Conservation (phyloP, 2,888 invertebrate genomes). For the Acanthosepion lycidas region DNA sequence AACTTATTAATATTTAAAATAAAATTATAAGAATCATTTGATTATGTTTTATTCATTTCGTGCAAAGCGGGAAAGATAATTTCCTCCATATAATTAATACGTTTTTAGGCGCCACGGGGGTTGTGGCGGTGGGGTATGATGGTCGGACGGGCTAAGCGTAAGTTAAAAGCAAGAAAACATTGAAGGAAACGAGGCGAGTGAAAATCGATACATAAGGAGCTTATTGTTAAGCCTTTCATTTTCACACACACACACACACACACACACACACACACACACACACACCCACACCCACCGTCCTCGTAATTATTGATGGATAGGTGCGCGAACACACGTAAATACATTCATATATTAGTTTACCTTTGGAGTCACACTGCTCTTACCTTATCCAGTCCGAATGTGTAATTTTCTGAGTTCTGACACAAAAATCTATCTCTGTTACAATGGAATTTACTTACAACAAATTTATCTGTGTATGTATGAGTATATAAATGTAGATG, state of each 20-base stretch:
- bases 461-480: no score
- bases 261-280: neutral
- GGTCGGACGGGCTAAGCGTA: neutral
- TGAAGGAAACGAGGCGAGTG: neutral
- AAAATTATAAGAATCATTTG: neutral
- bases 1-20: slow-evolving; percentile 33
- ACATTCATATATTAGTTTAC: no score
- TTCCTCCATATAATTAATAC: neutral
- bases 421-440: no score
- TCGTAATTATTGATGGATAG: no score
- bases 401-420: no score
- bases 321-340: no score
- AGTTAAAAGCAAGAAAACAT: neutral
- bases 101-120: neutral
- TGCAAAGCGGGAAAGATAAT: neutral
- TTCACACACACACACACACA: neutral
- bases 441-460: no score
- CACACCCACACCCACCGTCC: neutral
- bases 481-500: no score
- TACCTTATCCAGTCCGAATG: no score
- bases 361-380: no score
- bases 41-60: slow-evolving; percentile 8
- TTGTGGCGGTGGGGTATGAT: neutral
- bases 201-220: neutral
- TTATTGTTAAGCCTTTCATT: neutral